These are phyloP conservation scores for Xyrauchen texanus DNA, from an alignment of 2,113 vertebrate genomes.

Conservation along the genomic window DNA sequence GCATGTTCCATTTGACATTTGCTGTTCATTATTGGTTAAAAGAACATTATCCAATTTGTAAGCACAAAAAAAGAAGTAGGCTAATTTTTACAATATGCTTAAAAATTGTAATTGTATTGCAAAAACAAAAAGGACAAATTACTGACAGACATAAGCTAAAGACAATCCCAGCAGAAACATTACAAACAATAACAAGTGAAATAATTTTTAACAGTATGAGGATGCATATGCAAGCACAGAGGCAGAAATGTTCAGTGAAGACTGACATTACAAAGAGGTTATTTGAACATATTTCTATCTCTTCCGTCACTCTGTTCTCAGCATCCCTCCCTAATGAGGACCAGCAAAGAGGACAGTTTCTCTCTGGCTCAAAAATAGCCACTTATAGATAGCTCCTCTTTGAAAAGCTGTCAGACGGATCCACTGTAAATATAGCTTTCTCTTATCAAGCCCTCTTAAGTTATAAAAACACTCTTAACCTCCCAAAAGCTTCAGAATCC, in stretches of 20 bases:
- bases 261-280: conserved; percentile 14
- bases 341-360: conserved; percentile 44
- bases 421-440: conserved; percentile 51
- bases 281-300: conserved; percentile 34
- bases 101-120: background rate
- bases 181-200: conserved; percentile 2
- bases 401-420: conserved; percentile 42
- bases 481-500: conserved; percentile 33
- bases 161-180: background rate
- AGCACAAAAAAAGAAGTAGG: too few relatives aligned
- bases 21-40: too few relatives aligned
- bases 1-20: too few relatives aligned
- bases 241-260: background rate
- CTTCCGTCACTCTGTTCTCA: conserved; percentile 7
- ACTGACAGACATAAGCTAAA: background rate
- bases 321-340: conserved; percentile 34
- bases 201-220: background rate
- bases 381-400: conserved; percentile 26
- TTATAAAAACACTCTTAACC: conserved; percentile 55
- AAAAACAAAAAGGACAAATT: background rate
- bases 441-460: conserved; percentile 48
- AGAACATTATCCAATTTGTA: too few relatives aligned
- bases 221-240: conserved; percentile 18
- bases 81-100: too few relatives aligned
- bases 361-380: conserved; percentile 39